These are phyloP conservation scores for Clarias gariepinus DNA, from an alignment of 2,113 vertebrate species.

Conservation along the genomic window DNA sequence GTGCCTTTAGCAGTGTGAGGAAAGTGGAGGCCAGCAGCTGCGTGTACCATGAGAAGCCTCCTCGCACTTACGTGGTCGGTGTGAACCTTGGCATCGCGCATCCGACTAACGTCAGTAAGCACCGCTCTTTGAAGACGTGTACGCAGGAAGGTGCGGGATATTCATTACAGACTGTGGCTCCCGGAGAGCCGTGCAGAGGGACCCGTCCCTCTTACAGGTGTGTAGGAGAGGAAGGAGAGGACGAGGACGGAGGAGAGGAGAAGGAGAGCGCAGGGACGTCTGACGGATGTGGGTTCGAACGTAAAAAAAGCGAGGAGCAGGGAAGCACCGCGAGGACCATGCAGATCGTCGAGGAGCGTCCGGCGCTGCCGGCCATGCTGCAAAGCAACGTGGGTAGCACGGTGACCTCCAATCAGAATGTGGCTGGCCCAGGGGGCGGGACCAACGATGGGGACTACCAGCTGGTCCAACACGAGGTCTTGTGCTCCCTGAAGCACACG, in stretches of 20 bases:
- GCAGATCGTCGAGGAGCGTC: conserved; percentile 94
- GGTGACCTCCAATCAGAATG: conserved; percentile 73
- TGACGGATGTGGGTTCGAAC: conserved; percentile 86
- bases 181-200: conserved; percentile 63
- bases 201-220: conserved; percentile 57
- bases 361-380: conserved; percentile 89
- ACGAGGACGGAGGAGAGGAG: conserved; percentile 32
- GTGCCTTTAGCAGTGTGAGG: conserved; percentile 97
- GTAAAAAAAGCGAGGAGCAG: conserved; percentile 84
- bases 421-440: conserved; percentile 66
- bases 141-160: conserved; percentile 70
- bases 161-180: conserved; percentile 77
- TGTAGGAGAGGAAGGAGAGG: conserved; percentile 46
- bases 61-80: conserved; percentile 85
- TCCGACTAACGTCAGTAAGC: conserved; percentile 75
- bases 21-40: conserved; percentile 89
- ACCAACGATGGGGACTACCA: conserved; percentile 91
- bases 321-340: conserved; percentile 76
- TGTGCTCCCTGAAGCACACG: conserved; percentile 91
- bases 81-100: conserved; percentile 86
- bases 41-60: conserved; percentile 85
- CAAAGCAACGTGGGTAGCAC: conserved; percentile 83
- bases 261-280: conserved; percentile 48
- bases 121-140: conserved; percentile 74
- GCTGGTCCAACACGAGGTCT: conserved; percentile 91